Evolutionary conservation across 2,797 vertebrate genomes (phyloP), one percentile per base, ranked within the genome.

Genomic region (Rousettus madagascariensis): DNA sequence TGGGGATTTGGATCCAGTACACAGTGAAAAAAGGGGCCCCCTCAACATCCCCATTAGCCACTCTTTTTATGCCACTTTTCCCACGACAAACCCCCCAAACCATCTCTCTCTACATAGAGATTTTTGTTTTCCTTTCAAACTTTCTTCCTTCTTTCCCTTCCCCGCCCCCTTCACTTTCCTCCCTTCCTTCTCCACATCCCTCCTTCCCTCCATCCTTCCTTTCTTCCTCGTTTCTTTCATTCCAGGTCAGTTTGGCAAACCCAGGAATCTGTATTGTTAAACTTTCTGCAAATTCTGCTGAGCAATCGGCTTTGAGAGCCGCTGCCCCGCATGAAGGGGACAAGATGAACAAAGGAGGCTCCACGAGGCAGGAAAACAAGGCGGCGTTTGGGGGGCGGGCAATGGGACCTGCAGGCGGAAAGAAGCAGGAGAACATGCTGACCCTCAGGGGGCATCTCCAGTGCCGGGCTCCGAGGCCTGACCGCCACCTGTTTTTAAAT

Each of bases 261-360:
- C 61, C 9, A 15, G 38, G 26, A 30, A 16, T 26, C 19, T 53
- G 38, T 2, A 43, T 22, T 33, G n/a, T 49, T 59, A 66, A 74
- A 65, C 30, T 66, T 49, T 71, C 28, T 46, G 36, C 57, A 3
- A 38, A 61, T 33, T 13, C 51, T 28, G 19, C 30, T 43, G 36
- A 28, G 49, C 28, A 17, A 0, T n/a, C 9, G 11, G 12, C 6
- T 7, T 1, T 46, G 79, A 46, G 72, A 61, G 26, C 24, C 43
- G 1, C 36, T 72, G 63, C 65, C 53, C 28, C 20, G 13, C 55
- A 77, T 2, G 46, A 61, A 53, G n/a, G 26, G 30, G 13, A 43
- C 6, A 12, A n/a, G 17, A 22, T 0, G 5, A 82, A 17, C 15
- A 9, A n/a, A 53, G 43, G 1, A 8, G 13, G 13, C 28, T n/a